These are phyloP conservation scores for Nasonia oneida DNA, from an alignment of 2,888 invertebrate species.

Conservation along the genomic window DNA sequence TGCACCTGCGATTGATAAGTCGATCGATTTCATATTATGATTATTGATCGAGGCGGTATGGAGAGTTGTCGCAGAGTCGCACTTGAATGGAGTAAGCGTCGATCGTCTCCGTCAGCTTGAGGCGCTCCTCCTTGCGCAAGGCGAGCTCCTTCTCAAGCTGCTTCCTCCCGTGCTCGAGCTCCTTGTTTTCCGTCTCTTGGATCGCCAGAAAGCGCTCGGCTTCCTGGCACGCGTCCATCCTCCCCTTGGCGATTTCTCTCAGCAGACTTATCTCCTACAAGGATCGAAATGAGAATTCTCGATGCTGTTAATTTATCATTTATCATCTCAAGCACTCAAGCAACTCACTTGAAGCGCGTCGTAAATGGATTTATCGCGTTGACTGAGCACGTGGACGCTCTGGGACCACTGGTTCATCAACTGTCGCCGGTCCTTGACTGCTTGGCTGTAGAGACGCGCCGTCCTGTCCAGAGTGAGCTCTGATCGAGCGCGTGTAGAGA, in stretches of 20 bases:
- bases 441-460: conserved; percentile 80
- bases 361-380: conserved; percentile 85
- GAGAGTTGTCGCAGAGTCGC: background rate
- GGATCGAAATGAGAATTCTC: conserved; percentile 30
- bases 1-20: conserved; percentile 30
- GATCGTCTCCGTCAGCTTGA: conserved; percentile 75
- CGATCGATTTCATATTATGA: too few species aligned
- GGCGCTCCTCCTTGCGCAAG: conserved; percentile 74
- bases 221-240: conserved; percentile 82
- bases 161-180: conserved; percentile 78
- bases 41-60: too few species aligned
- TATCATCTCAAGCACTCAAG: too few species aligned
- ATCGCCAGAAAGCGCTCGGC: conserved; percentile 83
- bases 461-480: conserved; percentile 82
- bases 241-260: conserved; percentile 79
- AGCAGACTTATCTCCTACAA: conserved; percentile 81
- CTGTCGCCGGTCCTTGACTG: conserved; percentile 84
- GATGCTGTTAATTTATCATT: background rate
- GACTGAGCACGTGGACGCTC: conserved; percentile 85
- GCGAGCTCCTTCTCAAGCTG: conserved; percentile 77
- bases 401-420: conserved; percentile 88
- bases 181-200: conserved; percentile 82
- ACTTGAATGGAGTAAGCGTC: conserved; percentile 79
- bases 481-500: conserved; percentile 66
- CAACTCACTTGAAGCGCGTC: conserved; percentile 63